Evolutionary conservation across 2,888 invertebrate species (phyloP).

Genomic region (Noctua pronuba): DNA sequence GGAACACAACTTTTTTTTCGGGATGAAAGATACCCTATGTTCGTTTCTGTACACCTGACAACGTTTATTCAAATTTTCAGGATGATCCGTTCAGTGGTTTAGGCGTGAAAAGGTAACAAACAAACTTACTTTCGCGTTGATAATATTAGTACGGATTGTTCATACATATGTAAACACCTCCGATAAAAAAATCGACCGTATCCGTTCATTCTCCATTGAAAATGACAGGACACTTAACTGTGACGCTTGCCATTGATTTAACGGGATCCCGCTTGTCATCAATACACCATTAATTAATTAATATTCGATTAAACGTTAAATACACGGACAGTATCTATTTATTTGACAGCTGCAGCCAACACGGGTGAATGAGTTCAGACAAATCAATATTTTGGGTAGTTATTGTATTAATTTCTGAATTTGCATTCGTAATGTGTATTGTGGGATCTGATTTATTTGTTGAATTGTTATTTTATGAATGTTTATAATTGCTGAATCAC

Average conservation of each 20-base stretch:
- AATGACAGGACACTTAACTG: constrained; percentile 62
- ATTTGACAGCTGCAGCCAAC: constrained; percentile 30
- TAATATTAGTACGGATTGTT: too few relatives aligned
- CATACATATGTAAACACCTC: constrained; percentile 22
- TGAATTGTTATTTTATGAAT: not conserved
- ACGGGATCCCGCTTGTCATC: constrained; percentile 62
- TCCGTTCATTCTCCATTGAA: constrained; percentile 58
- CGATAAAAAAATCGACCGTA: not conserved
- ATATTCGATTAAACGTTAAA: constrained; percentile 40
- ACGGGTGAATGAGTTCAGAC: constrained; percentile 3
- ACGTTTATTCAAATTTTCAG: too few relatives aligned
- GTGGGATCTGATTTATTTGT: constrained; percentile 21
- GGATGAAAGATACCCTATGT: too few relatives aligned
- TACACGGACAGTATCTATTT: constrained; percentile 38
- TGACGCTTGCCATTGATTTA: constrained; percentile 55
- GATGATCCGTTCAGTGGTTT: too few relatives aligned
- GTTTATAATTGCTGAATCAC: not conserved
- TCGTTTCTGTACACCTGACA: too few relatives aligned
- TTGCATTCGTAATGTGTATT: constrained; percentile 24
- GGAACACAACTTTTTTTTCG: too few relatives aligned
- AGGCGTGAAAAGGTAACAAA: too few relatives aligned
- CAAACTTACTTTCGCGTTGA: too few relatives aligned
- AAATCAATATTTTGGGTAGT: constrained; percentile 39
- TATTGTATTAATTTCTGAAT: constrained; percentile 46
- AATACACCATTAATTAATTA: constrained; percentile 35